Conservation (phyloP, 2,797 vertebrate genomes). For the Knipowitschia caucasica region DNA sequence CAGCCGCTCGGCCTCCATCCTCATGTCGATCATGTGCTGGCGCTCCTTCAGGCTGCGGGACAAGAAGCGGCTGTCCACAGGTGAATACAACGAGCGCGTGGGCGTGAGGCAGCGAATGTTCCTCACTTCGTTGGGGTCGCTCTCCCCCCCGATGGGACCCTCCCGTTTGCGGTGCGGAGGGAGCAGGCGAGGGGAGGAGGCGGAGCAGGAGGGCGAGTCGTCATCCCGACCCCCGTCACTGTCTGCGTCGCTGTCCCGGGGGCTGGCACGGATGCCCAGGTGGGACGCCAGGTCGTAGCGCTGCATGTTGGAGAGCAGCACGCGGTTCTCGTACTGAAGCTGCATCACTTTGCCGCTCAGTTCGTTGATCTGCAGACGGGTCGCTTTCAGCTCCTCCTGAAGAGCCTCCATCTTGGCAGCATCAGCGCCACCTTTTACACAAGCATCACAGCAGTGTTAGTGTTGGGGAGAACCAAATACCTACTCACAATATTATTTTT, state of each 20-base stretch:
- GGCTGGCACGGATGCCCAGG: slow-evolving; percentile 89
- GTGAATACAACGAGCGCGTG: slow-evolving; percentile 88
- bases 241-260: slow-evolving; percentile 93
- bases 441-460: too few species aligned
- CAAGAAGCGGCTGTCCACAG: slow-evolving; percentile 84
- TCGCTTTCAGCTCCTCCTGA: slow-evolving; percentile 94
- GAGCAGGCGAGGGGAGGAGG: slow-evolving; percentile 78
- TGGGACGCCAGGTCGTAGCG: slow-evolving; percentile 97
- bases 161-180: slow-evolving; percentile 96
- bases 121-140: slow-evolving; percentile 93
- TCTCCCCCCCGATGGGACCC: slow-evolving; percentile 95
- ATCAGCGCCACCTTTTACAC: slow-evolving; percentile 67
- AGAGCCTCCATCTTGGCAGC: slow-evolving; percentile 85
- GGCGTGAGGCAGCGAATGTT: slow-evolving; percentile 95
- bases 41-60: slow-evolving; percentile 93
- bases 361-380: slow-evolving; percentile 95
- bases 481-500: too few species aligned
- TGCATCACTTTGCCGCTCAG: slow-evolving; percentile 98
- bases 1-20: slow-evolving; percentile 92
- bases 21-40: slow-evolving; percentile 97
- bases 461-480: too few species aligned
- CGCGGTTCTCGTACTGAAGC: slow-evolving; percentile 97
- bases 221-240: slow-evolving; percentile 93
- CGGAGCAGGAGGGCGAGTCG: slow-evolving; percentile 73
- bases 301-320: slow-evolving; percentile 98